A percentile compares a stretch with the other conserved stretches of the same genome.
phyloP scores from a whole-genome alignment of 2,113 vertebrate genomes.

The Todiramphus chloris region DNA sequence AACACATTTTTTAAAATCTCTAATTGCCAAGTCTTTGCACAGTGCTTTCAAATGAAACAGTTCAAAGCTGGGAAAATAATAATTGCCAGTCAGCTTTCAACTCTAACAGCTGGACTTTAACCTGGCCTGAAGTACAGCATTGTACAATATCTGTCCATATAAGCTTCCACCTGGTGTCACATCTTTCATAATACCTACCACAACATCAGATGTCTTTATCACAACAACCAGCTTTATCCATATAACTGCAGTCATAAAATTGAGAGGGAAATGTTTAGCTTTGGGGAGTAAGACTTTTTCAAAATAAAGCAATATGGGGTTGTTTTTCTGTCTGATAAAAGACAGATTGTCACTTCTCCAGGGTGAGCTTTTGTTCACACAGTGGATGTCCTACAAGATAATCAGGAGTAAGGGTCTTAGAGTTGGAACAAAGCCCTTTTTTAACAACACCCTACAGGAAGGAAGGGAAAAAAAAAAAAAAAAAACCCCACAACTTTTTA shows the following conservation, averaged over 20 bases:
- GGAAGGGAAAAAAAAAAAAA: too few species aligned
- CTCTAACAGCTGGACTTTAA: background rate
- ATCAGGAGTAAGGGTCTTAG: background rate
- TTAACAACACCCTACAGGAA: background rate
- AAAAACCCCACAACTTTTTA: background rate
- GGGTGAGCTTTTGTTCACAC: background rate
- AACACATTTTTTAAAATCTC: background rate
- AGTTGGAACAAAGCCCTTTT: fast-evolving
- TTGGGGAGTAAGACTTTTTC: background rate
- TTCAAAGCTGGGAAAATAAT: background rate
- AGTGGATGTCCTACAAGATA: background rate
- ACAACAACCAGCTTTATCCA: background rate
- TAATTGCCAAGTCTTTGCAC: background rate
- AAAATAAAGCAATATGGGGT: background rate
- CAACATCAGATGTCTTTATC: background rate
- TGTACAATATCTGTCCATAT: background rate
- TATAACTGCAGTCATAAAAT: background rate
- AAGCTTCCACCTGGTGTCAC: background rate
- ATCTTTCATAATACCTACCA: background rate
- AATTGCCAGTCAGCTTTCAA: background rate
- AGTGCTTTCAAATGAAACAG: background rate
- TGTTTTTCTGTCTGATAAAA: background rate
- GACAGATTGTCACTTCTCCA: background rate
- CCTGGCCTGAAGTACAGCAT: background rate
- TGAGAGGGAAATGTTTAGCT: background rate